Evolutionary conservation across 2,113 vertebrate genomes (phyloP), one percentile per base, ranked within the genome.

Genomic region (Nettapus auritus): DNA sequence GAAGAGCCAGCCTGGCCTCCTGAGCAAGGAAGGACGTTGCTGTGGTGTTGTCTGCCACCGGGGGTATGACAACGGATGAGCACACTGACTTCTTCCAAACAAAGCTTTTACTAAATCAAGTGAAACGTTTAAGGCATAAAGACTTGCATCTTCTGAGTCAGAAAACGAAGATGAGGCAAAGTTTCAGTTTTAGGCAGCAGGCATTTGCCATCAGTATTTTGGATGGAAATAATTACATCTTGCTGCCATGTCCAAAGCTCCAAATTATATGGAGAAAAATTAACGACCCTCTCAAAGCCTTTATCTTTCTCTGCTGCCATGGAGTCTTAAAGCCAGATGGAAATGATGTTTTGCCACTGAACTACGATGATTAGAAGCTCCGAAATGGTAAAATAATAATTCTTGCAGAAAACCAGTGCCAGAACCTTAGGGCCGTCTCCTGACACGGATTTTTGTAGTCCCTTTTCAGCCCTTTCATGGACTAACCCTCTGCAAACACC

Each of bases 251-350:
- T 31, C 31, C 62, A 55, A 85, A 70, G 18, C 38, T 77, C 25
- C 4, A 48, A 36, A 78, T 26, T 73, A 34, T 0, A 0, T 6
- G 4, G 50, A 40, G 21, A 26, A 55, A 86, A n/a, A 59, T 21
- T 5, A 80, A 67, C 1, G 0, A 67, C 5, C 6, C 17, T 56
- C 34, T 63, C 14, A 63, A 81, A 42, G 20, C 16, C 36, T 84
- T 89, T n/a, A 6, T 25, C 10, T 25, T 31, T 21, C 4, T 68
- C 62, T 60, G 31, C 19, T 64, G 26, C 8, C 50, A 44, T 17
- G 13, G 31, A 48, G 3, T 21, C 66, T 34, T 60, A 34, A 50
- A 77, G 17, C 34, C 90, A 59, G 55, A 76, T 16, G 18, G 4
- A 60, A 68, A 56, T 48, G 20, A 56, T 7, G 11, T 42, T 75